Evolutionary conservation across 2,888 invertebrate genomes (phyloP).

Genomic region (Litoditis marina): DNA sequence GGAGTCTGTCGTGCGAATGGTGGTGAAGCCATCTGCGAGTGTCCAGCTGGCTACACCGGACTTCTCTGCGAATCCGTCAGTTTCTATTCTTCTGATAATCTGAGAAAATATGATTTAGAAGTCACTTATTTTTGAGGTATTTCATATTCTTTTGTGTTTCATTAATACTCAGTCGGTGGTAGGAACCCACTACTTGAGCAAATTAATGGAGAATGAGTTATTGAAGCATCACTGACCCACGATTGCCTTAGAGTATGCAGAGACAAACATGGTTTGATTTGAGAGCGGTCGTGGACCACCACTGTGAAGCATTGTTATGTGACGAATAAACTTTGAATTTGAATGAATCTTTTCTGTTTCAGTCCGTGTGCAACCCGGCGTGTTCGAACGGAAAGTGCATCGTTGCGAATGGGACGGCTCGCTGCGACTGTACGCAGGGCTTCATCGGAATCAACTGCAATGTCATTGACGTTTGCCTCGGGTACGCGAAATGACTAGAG

Average conservation of each 20-base stretch:
- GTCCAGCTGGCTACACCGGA: conserved; percentile 43
- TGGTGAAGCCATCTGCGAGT: conserved; percentile 46
- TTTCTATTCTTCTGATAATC: too few species aligned
- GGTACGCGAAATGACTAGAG: conserved; percentile 29
- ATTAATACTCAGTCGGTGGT: too few species aligned
- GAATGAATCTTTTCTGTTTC: neutral
- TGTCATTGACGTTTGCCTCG: conserved; percentile 52
- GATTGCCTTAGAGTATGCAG: too few species aligned
- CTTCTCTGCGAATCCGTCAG: conserved; percentile 47
- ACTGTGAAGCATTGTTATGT: too few species aligned
- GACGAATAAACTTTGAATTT: neutral
- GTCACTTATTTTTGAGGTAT: too few species aligned
- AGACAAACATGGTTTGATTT: too few species aligned
- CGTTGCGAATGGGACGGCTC: conserved; percentile 25
- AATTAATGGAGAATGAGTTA: too few species aligned
- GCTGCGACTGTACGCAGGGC: conserved; percentile 49
- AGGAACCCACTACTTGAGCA: too few species aligned
- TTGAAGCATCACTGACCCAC: too few species aligned
- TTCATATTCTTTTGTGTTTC: too few species aligned
- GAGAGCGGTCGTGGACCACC: too few species aligned
- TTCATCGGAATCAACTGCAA: conserved; percentile 59
- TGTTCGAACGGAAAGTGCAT: conserved; percentile 45
- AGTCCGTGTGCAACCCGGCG: conserved; percentile 33
- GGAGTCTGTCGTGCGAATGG: conserved; percentile 36
- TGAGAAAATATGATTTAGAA: too few species aligned